These are phyloP conservation scores for Epistrophe eligans DNA, from an alignment of 2,888 invertebrate species.

Conservation along the genomic window DNA sequence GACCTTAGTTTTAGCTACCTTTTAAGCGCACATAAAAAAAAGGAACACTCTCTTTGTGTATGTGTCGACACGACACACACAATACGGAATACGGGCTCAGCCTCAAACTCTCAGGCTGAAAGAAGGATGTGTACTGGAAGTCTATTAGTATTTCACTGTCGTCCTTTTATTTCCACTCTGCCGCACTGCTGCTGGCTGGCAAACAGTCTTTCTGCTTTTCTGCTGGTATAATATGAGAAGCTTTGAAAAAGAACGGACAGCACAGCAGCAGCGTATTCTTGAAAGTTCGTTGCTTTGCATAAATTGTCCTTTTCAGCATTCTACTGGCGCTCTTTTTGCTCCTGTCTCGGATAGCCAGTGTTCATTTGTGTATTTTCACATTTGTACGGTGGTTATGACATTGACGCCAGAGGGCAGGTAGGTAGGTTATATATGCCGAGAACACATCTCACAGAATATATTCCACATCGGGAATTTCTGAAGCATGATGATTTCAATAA, in stretches of 20 bases:
- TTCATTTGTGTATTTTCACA: constrained; percentile 50
- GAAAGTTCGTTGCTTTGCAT: constrained; percentile 74
- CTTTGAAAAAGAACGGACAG: constrained; percentile 48
- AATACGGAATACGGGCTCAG: constrained; percentile 37
- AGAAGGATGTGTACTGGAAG: constrained; percentile 73
- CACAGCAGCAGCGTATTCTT: constrained; percentile 31
- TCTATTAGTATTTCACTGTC: constrained; percentile 75
- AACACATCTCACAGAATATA: constrained; percentile 44
- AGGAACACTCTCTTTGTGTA: constrained; percentile 31
- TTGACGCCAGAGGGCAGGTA: constrained; percentile 62
- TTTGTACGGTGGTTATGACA: constrained; percentile 51
- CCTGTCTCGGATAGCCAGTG: constrained; percentile 6
- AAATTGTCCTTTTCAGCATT: constrained; percentile 73
- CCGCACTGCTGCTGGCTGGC: constrained; percentile 69
- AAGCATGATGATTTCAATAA: constrained; percentile 75
- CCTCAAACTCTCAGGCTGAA: neutral
- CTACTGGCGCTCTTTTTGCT: neutral
- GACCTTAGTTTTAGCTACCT: constrained; percentile 48
- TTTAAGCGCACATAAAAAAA: constrained; percentile 27
- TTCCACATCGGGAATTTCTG: constrained; percentile 65
- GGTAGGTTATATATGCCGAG: constrained; percentile 17
- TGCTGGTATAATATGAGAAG: constrained; percentile 31
- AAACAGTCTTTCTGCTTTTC: constrained; percentile 42
- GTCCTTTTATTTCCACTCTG: constrained; percentile 74
- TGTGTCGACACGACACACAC: constrained; percentile 15